phyloP scores from a whole-genome alignment of 2,888 invertebrate genomes.

The Smittia aterrima region DNA sequence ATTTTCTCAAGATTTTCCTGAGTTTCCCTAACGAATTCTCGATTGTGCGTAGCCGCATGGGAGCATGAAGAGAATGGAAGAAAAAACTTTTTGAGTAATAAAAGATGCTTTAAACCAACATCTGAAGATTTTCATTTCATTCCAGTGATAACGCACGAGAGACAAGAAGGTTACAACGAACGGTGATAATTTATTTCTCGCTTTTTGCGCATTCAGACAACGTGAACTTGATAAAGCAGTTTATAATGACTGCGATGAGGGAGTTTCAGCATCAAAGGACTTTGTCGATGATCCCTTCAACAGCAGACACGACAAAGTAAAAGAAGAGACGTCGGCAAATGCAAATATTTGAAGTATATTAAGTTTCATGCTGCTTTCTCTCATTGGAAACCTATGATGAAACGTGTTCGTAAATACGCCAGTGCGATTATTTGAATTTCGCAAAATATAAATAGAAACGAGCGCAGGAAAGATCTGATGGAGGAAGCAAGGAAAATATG shows the following conservation, averaged over 20 bases:
- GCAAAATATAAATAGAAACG: background rate
- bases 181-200: slow-evolving; percentile 25
- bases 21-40: background rate
- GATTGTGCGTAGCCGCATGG: background rate
- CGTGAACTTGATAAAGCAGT: slow-evolving; percentile 23
- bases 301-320: background rate
- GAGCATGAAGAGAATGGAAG: background rate
- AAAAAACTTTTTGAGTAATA: background rate
- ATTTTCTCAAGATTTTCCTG: background rate
- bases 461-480: background rate
- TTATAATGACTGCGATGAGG: background rate
- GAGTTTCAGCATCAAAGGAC: background rate
- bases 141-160: slow-evolving; percentile 11
- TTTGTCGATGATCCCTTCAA: background rate
- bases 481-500: background rate
- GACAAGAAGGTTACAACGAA: background rate
- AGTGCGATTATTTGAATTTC: slow-evolving; percentile 24
- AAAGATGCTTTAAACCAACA: slow-evolving; percentile 1
- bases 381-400: background rate
- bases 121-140: slow-evolving; percentile 13
- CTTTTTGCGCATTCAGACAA: background rate
- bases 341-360: slow-evolving; percentile 25
- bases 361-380: slow-evolving; percentile 14
- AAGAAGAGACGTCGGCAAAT: background rate
- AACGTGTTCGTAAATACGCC: slow-evolving; percentile 31